These are phyloP conservation scores for Acrocephalus kingi DNA, from an alignment of 2,113 vertebrate genomes.

Conservation along the genomic window DNA sequence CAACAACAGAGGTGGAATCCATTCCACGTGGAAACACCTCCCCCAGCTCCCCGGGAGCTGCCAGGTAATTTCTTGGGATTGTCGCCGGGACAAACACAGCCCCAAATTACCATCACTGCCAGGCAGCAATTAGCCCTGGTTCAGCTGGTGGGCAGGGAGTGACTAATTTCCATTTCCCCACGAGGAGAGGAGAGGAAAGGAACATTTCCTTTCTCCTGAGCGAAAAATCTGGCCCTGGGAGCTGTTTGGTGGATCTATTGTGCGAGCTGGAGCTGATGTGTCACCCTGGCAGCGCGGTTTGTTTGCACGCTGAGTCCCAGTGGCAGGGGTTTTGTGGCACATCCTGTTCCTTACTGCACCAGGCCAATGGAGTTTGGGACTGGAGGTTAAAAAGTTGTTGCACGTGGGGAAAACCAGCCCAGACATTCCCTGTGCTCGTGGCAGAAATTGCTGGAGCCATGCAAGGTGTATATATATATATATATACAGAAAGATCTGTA, in stretches of 20 bases:
- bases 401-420: neutral
- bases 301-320: neutral
- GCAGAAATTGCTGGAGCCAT: neutral
- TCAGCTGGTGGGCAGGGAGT: neutral
- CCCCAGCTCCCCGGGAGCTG: neutral
- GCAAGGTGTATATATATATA: too few relatives aligned
- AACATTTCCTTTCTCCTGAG: neutral
- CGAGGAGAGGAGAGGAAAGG: neutral
- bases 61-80: neutral
- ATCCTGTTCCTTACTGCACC: neutral
- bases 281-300: neutral
- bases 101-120: neutral
- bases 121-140: neutral
- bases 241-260: neutral
- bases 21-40: neutral
- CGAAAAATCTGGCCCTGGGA: neutral
- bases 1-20: neutral
- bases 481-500: too few relatives aligned
- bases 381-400: rapidly evolving
- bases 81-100: neutral
- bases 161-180: neutral
- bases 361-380: neutral
- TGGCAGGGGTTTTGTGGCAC: neutral
- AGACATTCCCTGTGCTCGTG: neutral
- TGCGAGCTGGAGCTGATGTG: neutral